Base-by-base conservation (phyloP, 30 jellyfish, hydroid and myxozoan genomes). In the Catostylus mosaicus region DNA sequence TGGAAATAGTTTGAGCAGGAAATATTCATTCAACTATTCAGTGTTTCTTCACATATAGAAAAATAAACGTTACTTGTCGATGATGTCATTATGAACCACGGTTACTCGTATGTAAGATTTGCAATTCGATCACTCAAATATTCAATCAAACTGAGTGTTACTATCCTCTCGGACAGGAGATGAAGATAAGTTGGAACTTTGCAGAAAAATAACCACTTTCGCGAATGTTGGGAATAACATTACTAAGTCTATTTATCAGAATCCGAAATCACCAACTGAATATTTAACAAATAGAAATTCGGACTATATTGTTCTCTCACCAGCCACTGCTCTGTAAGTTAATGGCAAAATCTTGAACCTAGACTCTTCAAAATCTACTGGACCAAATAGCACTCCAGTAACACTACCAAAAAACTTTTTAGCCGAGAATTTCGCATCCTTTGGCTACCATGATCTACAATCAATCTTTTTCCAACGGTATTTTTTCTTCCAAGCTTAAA, bases 181-280 rank as follows among this genome's bases (percentile, higher is more conserved):
- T n/a, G n/a, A n/a, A n/a, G n/a, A n/a, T n/a, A n/a, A n/a, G n/a
- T n/a, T n/a, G n/a, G n/a, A n/a, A n/a, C n/a, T n/a, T n/a, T n/a
- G n/a, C n/a, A n/a, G n/a, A n/a, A n/a, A n/a, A n/a, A n/a, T n/a
- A n/a, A n/a, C n/a, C n/a, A n/a, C n/a, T n/a, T n/a, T n/a, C n/a
- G n/a, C n/a, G n/a, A n/a, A n/a, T n/a, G 81, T 83, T 66, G 89
- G 66, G 16, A 83, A 83, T 27, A 35, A 71, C n/a, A 73, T 61
- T 16, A 71, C 84, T 33, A 70, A 71, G 61, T 67, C 77, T 20
- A 34, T 82, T 57, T 30, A 46, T 27, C 23, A 80, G 36, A 46
- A 30, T 34, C 46, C 82, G 31, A 48, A 50, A 33, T 50, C 82
- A 35, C 80, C 80, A 47, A 27, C 57, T 50, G 71, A 69, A 36